Evolutionary conservation across 2,888 invertebrate species (phyloP).

Genomic region (Dichetophora obliterata): DNA sequence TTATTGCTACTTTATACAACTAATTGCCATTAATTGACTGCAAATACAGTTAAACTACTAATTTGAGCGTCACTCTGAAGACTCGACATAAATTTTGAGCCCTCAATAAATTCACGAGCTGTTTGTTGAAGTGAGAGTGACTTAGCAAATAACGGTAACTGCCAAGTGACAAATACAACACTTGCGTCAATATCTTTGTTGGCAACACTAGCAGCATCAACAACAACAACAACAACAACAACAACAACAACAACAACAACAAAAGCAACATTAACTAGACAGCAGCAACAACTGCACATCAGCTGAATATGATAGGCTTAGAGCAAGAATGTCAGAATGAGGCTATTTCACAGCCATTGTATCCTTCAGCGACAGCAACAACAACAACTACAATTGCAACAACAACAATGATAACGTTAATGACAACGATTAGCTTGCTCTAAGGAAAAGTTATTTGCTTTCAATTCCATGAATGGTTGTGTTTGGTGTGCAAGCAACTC

Average conservation of each 20-base stretch:
- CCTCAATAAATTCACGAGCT: background rate
- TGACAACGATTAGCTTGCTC: conserved; percentile 16
- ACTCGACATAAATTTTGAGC: background rate
- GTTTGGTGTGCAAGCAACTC: background rate
- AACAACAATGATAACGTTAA: too few species aligned
- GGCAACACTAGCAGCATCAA: conserved; percentile 31
- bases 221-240: conserved; percentile 43
- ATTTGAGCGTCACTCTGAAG: background rate
- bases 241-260: conserved; percentile 33
- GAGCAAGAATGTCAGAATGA: background rate
- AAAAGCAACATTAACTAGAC: background rate
- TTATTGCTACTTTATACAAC: too few species aligned
- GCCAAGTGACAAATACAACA: conserved; percentile 19
- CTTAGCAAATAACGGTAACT: conserved; percentile 1
- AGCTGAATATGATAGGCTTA: background rate
- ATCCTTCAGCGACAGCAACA: background rate
- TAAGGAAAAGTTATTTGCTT: conserved; percentile 34
- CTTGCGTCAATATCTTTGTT: conserved; percentile 27
- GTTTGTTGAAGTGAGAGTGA: background rate
- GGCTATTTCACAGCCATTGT: background rate
- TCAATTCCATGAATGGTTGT: conserved; percentile 29
- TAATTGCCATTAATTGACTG: too few species aligned
- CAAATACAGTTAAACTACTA: too few species aligned
- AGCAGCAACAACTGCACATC: background rate
- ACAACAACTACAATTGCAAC: too few species aligned